Evolutionary conservation across 1,140 invertebrate genomes (phyloP), one percentile per base, ranked within the genome.

Genomic region (Littorina saxatilis): DNA sequence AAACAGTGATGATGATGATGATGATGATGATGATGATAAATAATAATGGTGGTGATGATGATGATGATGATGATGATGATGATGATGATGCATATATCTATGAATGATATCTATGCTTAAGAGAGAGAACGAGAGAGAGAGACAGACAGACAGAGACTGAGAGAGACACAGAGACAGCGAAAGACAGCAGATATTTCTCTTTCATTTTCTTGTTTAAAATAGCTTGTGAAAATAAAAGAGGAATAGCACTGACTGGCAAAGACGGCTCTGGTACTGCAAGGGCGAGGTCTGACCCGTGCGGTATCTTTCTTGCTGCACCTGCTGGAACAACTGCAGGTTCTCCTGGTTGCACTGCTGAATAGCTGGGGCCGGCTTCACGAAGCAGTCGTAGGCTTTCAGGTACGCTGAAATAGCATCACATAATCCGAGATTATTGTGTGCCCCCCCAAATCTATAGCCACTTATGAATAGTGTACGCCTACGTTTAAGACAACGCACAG

Each of bases 251-350:
- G 29, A 78, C 76, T 78, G 55, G 76, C 76, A 78, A 9, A 78
- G 76, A 20, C 76, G 55, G 5, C 55, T 39, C 32, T 63, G 55
- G 39, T 63, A 78, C 17, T 63, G 17, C 35, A 58, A 78, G 17
- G 76, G 76, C n/a, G 7, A 40, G 35, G 76, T 78, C 32, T 39
- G 11, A 0, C 83, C 83, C 0, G 80, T 84, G 37, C 55, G 32
- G 80, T 63, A 84, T 0, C 83, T 52, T 20, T 72, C 80, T 5
- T 66, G 47, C 52, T 78, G 55, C 2, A 81, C 83, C 23, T 78
- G n/a, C n/a, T 40, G n/a, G 72, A 81, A 81, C 35, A 52, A 47
- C 27, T 68, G 39, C n/a, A 23, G 61, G 15, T 68, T 63, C 20
- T 76, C 50, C 43, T 73, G 74, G 29, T 37, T 27, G 52, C 83